These are phyloP conservation scores for Meloidogyne chitwoodi DNA, from an alignment of 1,140 invertebrate species.

Conservation along the genomic window DNA sequence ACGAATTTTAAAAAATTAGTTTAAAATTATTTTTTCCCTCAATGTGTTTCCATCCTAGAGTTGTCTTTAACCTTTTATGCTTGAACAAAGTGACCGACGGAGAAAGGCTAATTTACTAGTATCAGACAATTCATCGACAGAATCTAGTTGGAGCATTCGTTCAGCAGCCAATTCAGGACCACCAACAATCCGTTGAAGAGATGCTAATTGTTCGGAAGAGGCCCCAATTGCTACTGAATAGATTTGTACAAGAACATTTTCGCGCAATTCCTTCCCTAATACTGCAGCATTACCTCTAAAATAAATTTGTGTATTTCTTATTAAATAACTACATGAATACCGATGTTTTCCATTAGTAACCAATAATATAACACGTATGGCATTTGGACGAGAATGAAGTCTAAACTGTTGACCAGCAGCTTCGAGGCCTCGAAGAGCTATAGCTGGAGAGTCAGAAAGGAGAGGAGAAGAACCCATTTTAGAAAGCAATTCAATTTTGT, in stretches of 20 bases:
- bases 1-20: too few species aligned
- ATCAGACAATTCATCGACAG: slow-evolving; percentile 33
- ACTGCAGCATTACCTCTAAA: slow-evolving; percentile 54
- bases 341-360: slow-evolving; percentile 58
- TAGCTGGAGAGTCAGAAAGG: slow-evolving; percentile 27
- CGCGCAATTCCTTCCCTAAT: slow-evolving; percentile 51
- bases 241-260: slow-evolving; percentile 48
- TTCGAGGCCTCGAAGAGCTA: slow-evolving; percentile 54
- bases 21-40: too few species aligned
- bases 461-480: slow-evolving; percentile 40
- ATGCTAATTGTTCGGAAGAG: slow-evolving; percentile 31
- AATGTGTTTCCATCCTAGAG: too few species aligned
- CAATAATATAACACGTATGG: slow-evolving; percentile 48
- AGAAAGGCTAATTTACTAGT: not conserved
- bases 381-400: slow-evolving; percentile 49
- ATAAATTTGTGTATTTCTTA: not conserved
- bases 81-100: slow-evolving; percentile 10
- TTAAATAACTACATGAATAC: slow-evolving; percentile 17
- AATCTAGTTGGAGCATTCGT: slow-evolving; percentile 28
- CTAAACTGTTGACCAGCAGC: slow-evolving; percentile 58
- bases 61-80: too few species aligned
- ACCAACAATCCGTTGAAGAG: slow-evolving; percentile 50
- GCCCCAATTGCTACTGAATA: slow-evolving; percentile 52
- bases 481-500: slow-evolving; percentile 55
- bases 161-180: slow-evolving; percentile 31